Evolutionary conservation across 2,113 vertebrate species (phyloP).

Genomic region (Recurvirostra avosetta): DNA sequence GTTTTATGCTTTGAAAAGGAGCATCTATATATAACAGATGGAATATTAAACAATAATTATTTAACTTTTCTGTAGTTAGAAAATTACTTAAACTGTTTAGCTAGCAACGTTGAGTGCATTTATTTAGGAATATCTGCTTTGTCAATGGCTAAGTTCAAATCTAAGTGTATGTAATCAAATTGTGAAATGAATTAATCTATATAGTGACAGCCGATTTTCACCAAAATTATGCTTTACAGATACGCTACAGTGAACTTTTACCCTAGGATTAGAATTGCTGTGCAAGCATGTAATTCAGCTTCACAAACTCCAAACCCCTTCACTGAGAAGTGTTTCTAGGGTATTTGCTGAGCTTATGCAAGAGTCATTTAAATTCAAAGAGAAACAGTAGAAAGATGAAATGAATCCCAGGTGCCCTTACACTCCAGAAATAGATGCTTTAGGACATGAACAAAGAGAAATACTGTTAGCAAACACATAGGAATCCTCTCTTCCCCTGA

Average conservation of each 20-base stretch:
- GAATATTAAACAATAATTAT: slow-evolving; percentile 20
- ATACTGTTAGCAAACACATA: slow-evolving; percentile 12
- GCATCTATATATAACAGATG: background rate
- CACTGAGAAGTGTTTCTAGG: slow-evolving; percentile 2
- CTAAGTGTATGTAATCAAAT: background rate
- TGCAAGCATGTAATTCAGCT: slow-evolving; percentile 42
- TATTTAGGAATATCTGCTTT: background rate
- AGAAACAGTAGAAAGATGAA: slow-evolving; percentile 44
- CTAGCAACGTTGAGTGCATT: background rate
- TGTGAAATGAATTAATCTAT: background rate
- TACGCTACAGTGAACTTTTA: background rate
- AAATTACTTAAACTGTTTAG: slow-evolving; percentile 17
- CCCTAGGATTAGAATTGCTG: slow-evolving; percentile 29
- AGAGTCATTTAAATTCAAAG: slow-evolving; percentile 50
- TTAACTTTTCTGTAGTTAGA: slow-evolving; percentile 14
- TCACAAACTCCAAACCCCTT: background rate
- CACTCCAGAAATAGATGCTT: slow-evolving; percentile 29
- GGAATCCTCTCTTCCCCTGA: background rate
- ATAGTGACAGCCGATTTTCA: background rate
- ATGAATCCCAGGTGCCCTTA: slow-evolving; percentile 45
- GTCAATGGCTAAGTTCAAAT: background rate
- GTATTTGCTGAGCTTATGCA: slow-evolving; percentile 30
- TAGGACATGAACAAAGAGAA: slow-evolving; percentile 24
- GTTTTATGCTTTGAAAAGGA: background rate
- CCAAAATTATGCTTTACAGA: background rate